Base-by-base conservation (phyloP, 2,888 invertebrate genomes). In the Cistogaster globosa region DNA sequence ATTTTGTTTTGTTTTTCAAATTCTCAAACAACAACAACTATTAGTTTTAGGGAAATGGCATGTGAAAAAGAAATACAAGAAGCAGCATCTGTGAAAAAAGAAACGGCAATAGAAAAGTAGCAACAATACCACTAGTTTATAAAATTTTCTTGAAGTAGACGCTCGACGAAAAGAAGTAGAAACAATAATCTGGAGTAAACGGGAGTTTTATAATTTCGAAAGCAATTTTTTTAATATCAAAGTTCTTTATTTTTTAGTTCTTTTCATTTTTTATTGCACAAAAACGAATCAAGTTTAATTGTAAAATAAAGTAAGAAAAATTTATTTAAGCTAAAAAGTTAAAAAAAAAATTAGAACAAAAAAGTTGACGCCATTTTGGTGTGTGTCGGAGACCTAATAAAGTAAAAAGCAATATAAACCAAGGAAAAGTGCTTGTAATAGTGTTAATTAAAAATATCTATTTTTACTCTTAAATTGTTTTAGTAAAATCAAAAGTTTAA, bases 331-430 rank as follows among this genome's bases (percentile, higher is more conserved):
- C 32, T 7, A 32, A 8, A n/a, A 3, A 32, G 32, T 32, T 32
- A 8, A 67, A 53, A 60, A 62, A 80, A 60, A 81, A 79, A 82
- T 20, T 79, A 77, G 78, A 80, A 68, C 83, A 84, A 82, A 82
- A 72, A 84, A 76, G 63, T 81, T 83, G 87, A 86, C 87, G 87
- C 87, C 87, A 87, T 87, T 87, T 87, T 87, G 86, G 79, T 86
- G 81, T 86, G 77, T 84, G 77, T 71, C 77, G 74, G 79, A 79
- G 48, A 79, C 67, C 60, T 72, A 60, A 76, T 51, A 69, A 82
- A 84, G 57, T 51, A n/a, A 75, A 84, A 83, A 74, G 55, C 68
- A 79, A 57, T 62, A 42, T 12, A 42, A 42, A 42, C 42, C 12
- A 36, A 51, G 26, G 80, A 80, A 69, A 80, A 71, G 48, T 74